These are phyloP conservation scores for Numenius arquata DNA, from an alignment of 2,113 vertebrate species.

Conservation along the genomic window DNA sequence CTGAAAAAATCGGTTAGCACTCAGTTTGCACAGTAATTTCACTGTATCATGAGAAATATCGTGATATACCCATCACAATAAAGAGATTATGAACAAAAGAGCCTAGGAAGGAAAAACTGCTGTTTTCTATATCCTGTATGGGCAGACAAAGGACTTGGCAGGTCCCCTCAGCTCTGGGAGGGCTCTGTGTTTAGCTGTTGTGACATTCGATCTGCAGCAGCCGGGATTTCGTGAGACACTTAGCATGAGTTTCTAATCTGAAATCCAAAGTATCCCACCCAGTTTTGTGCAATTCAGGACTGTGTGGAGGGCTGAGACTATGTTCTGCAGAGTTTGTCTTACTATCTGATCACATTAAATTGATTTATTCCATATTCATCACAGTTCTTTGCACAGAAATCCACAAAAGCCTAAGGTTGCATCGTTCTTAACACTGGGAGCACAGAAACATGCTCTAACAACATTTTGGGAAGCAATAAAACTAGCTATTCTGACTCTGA, in stretches of 20 bases:
- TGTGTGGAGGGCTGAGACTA: background rate
- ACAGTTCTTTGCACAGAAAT: background rate
- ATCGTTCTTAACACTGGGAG: background rate
- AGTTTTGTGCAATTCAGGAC: background rate
- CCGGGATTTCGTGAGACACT: background rate
- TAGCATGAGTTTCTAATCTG: background rate
- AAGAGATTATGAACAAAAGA: background rate
- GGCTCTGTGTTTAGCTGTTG: background rate
- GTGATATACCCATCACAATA: background rate
- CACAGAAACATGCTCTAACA: background rate
- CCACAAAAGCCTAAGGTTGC: background rate
- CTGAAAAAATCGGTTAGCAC: background rate
- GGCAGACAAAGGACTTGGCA: background rate
- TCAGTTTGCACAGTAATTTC: background rate
- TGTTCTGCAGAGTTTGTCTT: background rate
- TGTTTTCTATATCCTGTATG: background rate
- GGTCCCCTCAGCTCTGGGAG: background rate
- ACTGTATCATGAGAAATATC: background rate
- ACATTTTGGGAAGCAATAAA: background rate
- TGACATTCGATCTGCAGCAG: background rate
- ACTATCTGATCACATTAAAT: background rate
- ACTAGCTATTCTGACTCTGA: background rate
- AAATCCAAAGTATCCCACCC: background rate
- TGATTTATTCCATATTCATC: background rate
- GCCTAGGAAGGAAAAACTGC: background rate